Base-by-base conservation (phyloP, 64 coral and sea anemone species). In the Pachyseris speciosa region DNA sequence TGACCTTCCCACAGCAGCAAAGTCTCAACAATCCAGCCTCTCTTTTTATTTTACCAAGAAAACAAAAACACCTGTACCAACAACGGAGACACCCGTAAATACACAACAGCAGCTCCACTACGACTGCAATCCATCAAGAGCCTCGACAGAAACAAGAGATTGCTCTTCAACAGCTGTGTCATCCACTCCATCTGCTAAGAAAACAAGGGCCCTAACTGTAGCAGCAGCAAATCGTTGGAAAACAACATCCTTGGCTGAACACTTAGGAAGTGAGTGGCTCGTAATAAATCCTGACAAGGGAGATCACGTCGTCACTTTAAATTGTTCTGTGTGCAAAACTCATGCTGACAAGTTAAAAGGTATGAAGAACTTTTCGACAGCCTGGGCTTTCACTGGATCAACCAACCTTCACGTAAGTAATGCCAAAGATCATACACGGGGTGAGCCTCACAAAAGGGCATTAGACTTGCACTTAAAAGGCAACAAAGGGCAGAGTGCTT, bases 201-300 rank as follows among this genome's bases (percentile, higher is more conserved):
- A 92, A 92, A 36, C 49, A 24, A 72, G 78, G 65, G 49, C 37
- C 32, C 24, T 92, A 61, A 34, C 80, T 16, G 90, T 92, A 17
- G 27, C 69, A 40, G 69, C 90, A 75, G 90, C 90, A 27, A 76
- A 92, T 75, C 69, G 70, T 66, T 92, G 81, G 90, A 92, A 92
- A 65, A 47, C 31, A 75, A 75, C 90, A 74, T 53, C 50, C 50
- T 53, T 91, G 38, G 88, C 88, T 28, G 58, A 33, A 33, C 74
- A 92, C 80, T 37, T 85, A 37, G 90, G 69, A 60, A 92, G 67
- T 39, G 80, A 92, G 66, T 92, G 90, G 90, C 80, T 92, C 41
- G 68, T 87, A 52, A 86, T 93, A 28, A 93, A 93, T 37, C 57
- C 83, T 66, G 91, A 86, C 38, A 38, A 76, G 36, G 44, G 16